A percentile compares a stretch with the other conserved stretches of the same genome.
Conservation (phyloP, 1,140 invertebrate species). For the Spodoptera litura region DNA sequence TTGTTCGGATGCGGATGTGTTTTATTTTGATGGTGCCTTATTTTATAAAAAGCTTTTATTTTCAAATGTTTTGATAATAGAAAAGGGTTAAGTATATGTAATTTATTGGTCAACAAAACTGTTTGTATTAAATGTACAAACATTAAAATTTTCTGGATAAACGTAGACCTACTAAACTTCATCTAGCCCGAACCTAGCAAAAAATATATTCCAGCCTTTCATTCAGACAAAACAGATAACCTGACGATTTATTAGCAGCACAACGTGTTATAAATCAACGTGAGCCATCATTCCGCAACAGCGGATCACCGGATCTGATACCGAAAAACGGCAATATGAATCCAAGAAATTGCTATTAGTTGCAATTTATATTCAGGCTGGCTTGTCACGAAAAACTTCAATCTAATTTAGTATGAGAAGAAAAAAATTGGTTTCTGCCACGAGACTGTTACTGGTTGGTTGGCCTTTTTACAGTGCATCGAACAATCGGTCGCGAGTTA, state of each 20-base stretch:
- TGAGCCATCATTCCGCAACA: constrained; percentile 5
- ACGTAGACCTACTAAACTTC: too few species aligned
- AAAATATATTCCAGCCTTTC: not conserved
- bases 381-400: constrained; percentile 43
- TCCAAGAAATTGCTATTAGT: constrained; percentile 32
- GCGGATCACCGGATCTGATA: not conserved
- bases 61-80: constrained; percentile 28
- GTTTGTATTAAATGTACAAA: too few species aligned
- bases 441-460: constrained; percentile 51
- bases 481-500: constrained; percentile 76
- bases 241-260: constrained; percentile 12
- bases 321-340: constrained; percentile 20
- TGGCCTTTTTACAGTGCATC: constrained; percentile 74
- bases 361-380: constrained; percentile 45
- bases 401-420: constrained; percentile 58
- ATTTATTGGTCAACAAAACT: not conserved
- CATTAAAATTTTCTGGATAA: too few species aligned
- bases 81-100: not conserved
- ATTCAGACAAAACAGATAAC: not conserved
- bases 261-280: constrained; percentile 32
- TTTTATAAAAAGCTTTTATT: constrained; percentile 36
- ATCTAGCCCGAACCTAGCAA: too few species aligned
- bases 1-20: constrained; percentile 27
- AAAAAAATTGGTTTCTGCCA: constrained; percentile 53
- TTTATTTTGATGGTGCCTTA: constrained; percentile 1